A percentile compares a stretch with the other conserved stretches of the same genome.
phyloP scores from a whole-genome alignment of 1,140 invertebrate genomes.

The Macrotrachela quadricornifera region DNA sequence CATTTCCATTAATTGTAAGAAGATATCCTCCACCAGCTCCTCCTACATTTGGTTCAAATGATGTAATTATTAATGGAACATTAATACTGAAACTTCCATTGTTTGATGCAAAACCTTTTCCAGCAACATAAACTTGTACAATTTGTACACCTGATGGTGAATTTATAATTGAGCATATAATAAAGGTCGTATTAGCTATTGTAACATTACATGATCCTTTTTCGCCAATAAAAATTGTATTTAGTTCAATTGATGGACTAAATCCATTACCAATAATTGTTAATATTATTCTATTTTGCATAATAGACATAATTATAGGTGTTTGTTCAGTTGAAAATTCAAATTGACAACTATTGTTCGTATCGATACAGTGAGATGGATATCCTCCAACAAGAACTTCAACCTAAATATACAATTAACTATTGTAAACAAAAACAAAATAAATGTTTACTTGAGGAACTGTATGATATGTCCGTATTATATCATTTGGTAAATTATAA shows the following conservation, averaged over 20 bases:
- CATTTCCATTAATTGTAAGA: neutral
- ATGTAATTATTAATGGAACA: neutral
- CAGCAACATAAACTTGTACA: constrained; percentile 13
- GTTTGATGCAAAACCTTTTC: constrained; percentile 7
- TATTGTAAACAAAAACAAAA: neutral
- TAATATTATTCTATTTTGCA: no score
- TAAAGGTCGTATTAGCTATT: no score
- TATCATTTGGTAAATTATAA: constrained; percentile 16
- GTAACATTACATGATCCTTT: no score
- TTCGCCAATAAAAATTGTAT: no score
- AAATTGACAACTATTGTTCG: no score
- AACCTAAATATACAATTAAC: neutral
- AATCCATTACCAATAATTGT: no score
- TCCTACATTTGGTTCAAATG: neutral
- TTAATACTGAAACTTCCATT: neutral
- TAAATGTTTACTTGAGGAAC: constrained; percentile 11
- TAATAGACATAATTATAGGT: no score
- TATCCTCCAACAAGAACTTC: no score
- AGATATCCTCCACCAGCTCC: neutral
- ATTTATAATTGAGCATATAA: neutral
- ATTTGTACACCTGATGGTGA: constrained; percentile 15
- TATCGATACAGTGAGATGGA: no score
- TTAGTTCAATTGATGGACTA: no score
- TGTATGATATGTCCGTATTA: constrained; percentile 14
- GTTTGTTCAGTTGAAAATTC: no score